These are phyloP conservation scores for Mythimna lalbum DNA, from an alignment of 2,888 invertebrate species.

Conservation along the genomic window DNA sequence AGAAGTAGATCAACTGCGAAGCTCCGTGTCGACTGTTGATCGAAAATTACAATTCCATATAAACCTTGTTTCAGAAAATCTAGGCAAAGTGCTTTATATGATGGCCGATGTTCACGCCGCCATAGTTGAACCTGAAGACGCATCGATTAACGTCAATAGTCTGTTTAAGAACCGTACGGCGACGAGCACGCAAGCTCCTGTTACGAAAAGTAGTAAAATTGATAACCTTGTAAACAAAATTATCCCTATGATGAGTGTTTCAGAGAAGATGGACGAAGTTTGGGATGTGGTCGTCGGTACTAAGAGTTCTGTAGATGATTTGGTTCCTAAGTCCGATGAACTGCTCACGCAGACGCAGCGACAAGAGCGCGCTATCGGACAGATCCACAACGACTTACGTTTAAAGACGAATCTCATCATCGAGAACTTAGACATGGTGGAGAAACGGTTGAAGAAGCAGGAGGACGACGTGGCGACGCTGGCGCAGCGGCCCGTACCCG, in stretches of 20 bases:
- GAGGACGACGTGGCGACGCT: constrained; percentile 95
- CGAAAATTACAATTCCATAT: constrained; percentile 96
- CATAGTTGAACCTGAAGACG: constrained; percentile 93
- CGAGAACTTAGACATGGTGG: constrained; percentile 96
- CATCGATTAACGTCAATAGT: constrained; percentile 88
- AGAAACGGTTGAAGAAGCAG: constrained; percentile 95
- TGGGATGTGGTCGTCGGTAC: constrained; percentile 97
- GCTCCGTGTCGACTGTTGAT: constrained; percentile 94
- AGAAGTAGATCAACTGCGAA: constrained; percentile 94
- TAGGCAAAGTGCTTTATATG: constrained; percentile 94
- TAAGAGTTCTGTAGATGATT: constrained; percentile 96
- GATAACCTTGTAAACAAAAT: constrained; percentile 95
- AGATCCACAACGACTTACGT: constrained; percentile 95
- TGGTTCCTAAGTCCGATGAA: constrained; percentile 96
- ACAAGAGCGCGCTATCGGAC: constrained; percentile 96
- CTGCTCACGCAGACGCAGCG: constrained; percentile 96
- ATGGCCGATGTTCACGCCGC: constrained; percentile 96
- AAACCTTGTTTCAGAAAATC: constrained; percentile 95
- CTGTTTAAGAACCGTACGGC: constrained; percentile 89
- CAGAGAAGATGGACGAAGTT: constrained; percentile 97
- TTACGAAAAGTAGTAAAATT: constrained; percentile 93
- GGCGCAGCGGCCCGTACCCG: constrained; percentile 93
- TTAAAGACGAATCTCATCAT: constrained; percentile 96
- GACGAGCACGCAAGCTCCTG: constrained; percentile 91
- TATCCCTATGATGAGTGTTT: constrained; percentile 95